phyloP scores from a whole-genome alignment of 2,888 invertebrate species.

The Linyphia triangularis region DNA sequence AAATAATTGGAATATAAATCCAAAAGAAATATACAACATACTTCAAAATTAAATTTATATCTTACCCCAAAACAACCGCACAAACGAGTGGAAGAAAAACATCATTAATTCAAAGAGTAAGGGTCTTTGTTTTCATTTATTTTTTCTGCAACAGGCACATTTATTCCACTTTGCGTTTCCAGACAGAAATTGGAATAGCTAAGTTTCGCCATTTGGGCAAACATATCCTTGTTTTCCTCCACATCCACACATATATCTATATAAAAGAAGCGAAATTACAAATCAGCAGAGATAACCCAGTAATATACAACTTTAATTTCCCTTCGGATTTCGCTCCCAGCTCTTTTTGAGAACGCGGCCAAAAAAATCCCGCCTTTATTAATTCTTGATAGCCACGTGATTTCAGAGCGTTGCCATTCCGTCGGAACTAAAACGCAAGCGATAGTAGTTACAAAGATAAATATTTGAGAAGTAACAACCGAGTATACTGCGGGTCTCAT shows the following conservation, averaged over 20 bases:
- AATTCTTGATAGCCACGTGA: slow-evolving; percentile 74
- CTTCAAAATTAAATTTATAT: slow-evolving; percentile 8
- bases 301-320: slow-evolving; percentile 75
- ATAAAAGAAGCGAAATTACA: slow-evolving; percentile 71
- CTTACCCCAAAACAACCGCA: not conserved
- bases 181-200: slow-evolving; percentile 69
- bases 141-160: slow-evolving; percentile 34
- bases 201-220: slow-evolving; percentile 65
- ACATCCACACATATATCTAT: slow-evolving; percentile 32
- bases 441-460: slow-evolving; percentile 74
- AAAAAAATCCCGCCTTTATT: slow-evolving; percentile 62
- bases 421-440: slow-evolving; percentile 62
- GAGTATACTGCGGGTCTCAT: slow-evolving; percentile 39
- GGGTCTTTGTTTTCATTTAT: slow-evolving; percentile 31
- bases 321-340: slow-evolving; percentile 60
- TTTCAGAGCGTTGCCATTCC: slow-evolving; percentile 74
- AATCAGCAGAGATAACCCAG: slow-evolving; percentile 72
- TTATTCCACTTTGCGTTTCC: slow-evolving; percentile 71
- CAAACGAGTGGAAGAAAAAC: not conserved
- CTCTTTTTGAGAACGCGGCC: slow-evolving; percentile 52
- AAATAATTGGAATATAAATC: not conserved
- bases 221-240: slow-evolving; percentile 29
- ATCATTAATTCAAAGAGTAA: slow-evolving; percentile 41
- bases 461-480: slow-evolving; percentile 71
- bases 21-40: not conserved